phyloP scores from a whole-genome alignment of 1,140 invertebrate genomes.

The Drosophila gunungcola region DNA sequence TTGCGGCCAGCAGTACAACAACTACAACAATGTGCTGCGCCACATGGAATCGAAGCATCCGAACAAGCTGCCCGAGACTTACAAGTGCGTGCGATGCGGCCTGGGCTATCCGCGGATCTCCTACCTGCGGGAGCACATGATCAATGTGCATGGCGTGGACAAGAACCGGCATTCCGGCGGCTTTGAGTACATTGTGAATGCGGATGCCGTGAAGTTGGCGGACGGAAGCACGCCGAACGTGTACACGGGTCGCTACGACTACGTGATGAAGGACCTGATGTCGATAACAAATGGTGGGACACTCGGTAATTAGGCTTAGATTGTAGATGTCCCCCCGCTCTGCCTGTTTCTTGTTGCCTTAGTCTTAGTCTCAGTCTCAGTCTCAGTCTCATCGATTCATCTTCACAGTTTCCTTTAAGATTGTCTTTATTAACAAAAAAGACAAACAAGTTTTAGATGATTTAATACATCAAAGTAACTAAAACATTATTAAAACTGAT shows the following conservation, averaged over 20 bases:
- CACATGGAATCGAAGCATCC: conserved; percentile 85
- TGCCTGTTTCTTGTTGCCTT: conserved; percentile 1
- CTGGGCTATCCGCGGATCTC: conserved; percentile 79
- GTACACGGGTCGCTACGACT: conserved; percentile 82
- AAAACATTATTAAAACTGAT: neutral
- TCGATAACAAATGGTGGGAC: conserved; percentile 84
- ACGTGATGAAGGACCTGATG: conserved; percentile 84
- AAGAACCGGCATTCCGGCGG: conserved; percentile 78
- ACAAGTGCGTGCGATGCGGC: conserved; percentile 80
- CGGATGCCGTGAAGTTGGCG: conserved; percentile 74
- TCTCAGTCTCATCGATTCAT: neutral
- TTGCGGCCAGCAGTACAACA: conserved; percentile 84
- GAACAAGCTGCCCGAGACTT: conserved; percentile 81
- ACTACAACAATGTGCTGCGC: conserved; percentile 83
- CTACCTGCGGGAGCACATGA: conserved; percentile 82
- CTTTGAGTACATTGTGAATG: conserved; percentile 79
- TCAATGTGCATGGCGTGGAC: conserved; percentile 75
- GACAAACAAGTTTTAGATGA: no score
- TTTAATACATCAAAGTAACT: neutral
- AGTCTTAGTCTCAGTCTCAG: neutral
- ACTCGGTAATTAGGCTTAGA: conserved; percentile 78
- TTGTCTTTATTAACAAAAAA: neutral
- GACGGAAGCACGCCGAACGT: conserved; percentile 71
- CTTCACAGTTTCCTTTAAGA: neutral
- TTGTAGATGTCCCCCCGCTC: conserved; percentile 47